A percentile compares a stretch with the other conserved stretches of the same genome.
phyloP scores from a whole-genome alignment of 2,888 invertebrate species.

The Cordylochernes scorpioides region DNA sequence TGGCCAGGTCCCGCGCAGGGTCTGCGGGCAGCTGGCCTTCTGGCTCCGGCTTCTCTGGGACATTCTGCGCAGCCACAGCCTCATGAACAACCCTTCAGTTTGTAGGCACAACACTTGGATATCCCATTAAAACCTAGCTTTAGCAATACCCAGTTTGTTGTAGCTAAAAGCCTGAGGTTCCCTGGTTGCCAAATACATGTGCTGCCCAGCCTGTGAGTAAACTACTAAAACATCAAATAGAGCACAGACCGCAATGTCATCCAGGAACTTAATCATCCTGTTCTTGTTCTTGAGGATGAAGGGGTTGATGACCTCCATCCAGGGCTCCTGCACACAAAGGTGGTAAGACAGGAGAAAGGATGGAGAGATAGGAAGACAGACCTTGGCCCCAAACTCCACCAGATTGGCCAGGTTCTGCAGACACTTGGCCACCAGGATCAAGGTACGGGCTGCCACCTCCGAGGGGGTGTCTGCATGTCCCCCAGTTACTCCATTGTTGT shows the following conservation, averaged over 20 bases:
- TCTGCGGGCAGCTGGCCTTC: slow-evolving; percentile 29
- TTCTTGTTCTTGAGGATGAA: slow-evolving; percentile 89
- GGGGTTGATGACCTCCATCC: slow-evolving; percentile 91
- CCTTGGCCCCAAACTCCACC: slow-evolving; percentile 75
- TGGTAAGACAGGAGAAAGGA: too few relatives aligned
- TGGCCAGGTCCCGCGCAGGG: slow-evolving; percentile 70
- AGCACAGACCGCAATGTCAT: slow-evolving; percentile 47
- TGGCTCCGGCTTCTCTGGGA: slow-evolving; percentile 34
- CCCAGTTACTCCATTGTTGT: too few relatives aligned
- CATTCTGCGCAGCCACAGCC: too few relatives aligned
- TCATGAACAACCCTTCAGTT: too few relatives aligned
- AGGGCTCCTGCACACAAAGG: slow-evolving; percentile 37
- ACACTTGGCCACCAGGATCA: slow-evolving; percentile 92
- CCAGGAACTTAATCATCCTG: slow-evolving; percentile 81
- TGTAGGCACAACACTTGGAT: too few relatives aligned
- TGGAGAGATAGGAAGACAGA: too few relatives aligned
- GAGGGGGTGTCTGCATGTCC: slow-evolving; percentile 33
- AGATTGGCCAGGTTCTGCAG: slow-evolving; percentile 86
- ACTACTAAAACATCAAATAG: too few relatives aligned
- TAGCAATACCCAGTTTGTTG: too few relatives aligned
- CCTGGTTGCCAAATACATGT: too few relatives aligned
- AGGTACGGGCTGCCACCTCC: slow-evolving; percentile 34
- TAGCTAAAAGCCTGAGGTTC: too few relatives aligned
- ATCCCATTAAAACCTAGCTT: too few relatives aligned
- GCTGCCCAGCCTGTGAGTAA: too few relatives aligned